phyloP scores from a whole-genome alignment of 1,140 invertebrate species.

The Calephelis virginiensis region DNA sequence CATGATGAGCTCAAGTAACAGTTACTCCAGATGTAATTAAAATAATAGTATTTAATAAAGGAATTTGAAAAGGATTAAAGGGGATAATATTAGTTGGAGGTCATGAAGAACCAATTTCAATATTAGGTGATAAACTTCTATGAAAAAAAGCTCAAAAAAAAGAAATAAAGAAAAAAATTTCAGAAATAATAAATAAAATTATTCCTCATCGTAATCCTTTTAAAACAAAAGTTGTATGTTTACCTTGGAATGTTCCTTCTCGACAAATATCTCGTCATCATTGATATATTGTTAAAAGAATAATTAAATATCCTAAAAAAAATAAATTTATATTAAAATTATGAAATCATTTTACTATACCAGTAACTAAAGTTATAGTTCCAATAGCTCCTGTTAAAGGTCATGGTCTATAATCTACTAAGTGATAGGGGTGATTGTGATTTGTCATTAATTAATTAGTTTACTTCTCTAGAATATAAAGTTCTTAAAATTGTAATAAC shows the following conservation, averaged over 20 bases:
- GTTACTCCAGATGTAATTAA: conserved; percentile 31
- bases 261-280: no score
- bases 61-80: conserved; percentile 28
- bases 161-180: conserved; percentile 31
- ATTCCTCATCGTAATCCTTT: conserved; percentile 34
- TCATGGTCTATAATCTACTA: no score
- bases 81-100: conserved; percentile 25
- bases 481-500: no score
- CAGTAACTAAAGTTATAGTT: no score
- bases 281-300: no score
- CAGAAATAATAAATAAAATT: conserved; percentile 30
- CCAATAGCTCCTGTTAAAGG: no score
- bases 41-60: conserved; percentile 24
- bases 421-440: no score
- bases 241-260: conserved; percentile 34
- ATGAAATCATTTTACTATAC: no score
- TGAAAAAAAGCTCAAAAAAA: conserved; percentile 33
- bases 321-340: no score
- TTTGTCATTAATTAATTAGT: no score
- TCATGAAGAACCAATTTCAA: conserved; percentile 33
- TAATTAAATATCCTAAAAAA: no score
- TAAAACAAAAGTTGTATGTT: conserved; percentile 32
- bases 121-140: conserved; percentile 29
- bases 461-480: no score
- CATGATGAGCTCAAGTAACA: conserved; percentile 29